Base-by-base conservation (phyloP, 2,113 vertebrate species). In the Cyanoderma ruficeps region DNA sequence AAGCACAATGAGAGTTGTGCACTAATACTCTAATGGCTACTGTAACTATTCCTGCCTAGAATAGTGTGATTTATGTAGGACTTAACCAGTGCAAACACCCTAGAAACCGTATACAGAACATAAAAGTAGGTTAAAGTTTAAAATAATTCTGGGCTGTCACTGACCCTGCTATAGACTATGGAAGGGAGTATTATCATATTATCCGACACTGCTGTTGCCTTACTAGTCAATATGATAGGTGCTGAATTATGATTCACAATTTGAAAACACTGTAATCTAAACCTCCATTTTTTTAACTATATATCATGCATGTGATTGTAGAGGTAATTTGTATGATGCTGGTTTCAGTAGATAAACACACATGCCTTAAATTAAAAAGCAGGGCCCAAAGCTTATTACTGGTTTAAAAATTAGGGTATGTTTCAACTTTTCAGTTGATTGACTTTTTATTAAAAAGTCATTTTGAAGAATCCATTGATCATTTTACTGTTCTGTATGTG, bases 151-250 rank as follows among this genome's bases (percentile, higher is more conserved):
- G 97, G 98, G 97, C 97, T 98, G 94, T 97, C 97, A 93, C 92
- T 91, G 88, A 97, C 97, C 97, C 97, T 55, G 82, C 97, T 95
- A 76, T 98, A 97, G 96, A 97, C 97, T 97, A 94, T 97, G 98
- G 98, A 97, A 98, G 97, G 97, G 97, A 96, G 96, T 98, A 94
- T 97, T 97, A 96, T 97, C 88, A 91, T 98, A 98, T 98, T 98
- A 97, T 96, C 93, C 25, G 7, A 98, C 97, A 98, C 98, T 98
- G 98, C 98, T 98, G 98, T 98, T 98, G 98, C 98, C 98, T 98
- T 98, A 98, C 98, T 98, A 98, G 98, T 98, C 97, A 96, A 98
- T 98, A 98, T 92, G 95, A 98, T 98, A 98, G 98, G 98, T 98
- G 98, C 98, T 98, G 98, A 98, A 98, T 97, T 98, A 98, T 97